These are phyloP conservation scores for Drosophila teissieri DNA, from an alignment of 1,140 invertebrate genomes.

Conservation along the genomic window DNA sequence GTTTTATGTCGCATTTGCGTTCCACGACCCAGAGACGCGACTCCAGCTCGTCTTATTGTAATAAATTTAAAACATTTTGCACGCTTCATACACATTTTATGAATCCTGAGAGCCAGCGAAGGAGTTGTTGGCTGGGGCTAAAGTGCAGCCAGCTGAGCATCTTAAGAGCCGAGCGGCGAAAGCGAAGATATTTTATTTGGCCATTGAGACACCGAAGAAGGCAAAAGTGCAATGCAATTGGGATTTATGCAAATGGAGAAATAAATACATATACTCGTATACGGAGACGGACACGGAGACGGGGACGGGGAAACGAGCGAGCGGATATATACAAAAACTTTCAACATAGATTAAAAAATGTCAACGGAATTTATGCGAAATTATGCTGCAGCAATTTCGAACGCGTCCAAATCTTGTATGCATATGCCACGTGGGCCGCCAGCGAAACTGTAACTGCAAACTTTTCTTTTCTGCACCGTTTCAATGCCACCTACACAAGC, in stretches of 20 bases:
- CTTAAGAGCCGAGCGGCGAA: constrained; percentile 22
- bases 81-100: constrained; percentile 81
- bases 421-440: constrained; percentile 58
- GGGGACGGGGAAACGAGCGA: constrained; percentile 3
- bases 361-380: constrained; percentile 75
- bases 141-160: constrained; percentile 73
- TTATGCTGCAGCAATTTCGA: constrained; percentile 60
- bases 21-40: constrained; percentile 44
- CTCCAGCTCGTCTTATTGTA: constrained; percentile 79
- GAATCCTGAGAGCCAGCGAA: constrained; percentile 66
- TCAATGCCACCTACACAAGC: constrained; percentile 59
- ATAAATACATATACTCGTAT: constrained; percentile 50
- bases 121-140: constrained; percentile 19
- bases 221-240: constrained; percentile 79
- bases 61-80: constrained; percentile 83
- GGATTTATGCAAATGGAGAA: constrained; percentile 78
- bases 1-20: constrained; percentile 82
- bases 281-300: too few relatives aligned
- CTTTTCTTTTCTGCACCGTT: constrained; percentile 36
- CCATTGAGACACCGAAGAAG: constrained; percentile 72
- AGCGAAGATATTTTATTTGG: constrained; percentile 77
- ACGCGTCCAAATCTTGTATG: constrained; percentile 61
- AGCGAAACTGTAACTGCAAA: constrained; percentile 43
- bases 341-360: constrained; percentile 80
- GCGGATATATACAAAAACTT: constrained; percentile 48